Base-by-base conservation (phyloP, 2,113 vertebrate genomes). In the Geothlypis trichas region DNA sequence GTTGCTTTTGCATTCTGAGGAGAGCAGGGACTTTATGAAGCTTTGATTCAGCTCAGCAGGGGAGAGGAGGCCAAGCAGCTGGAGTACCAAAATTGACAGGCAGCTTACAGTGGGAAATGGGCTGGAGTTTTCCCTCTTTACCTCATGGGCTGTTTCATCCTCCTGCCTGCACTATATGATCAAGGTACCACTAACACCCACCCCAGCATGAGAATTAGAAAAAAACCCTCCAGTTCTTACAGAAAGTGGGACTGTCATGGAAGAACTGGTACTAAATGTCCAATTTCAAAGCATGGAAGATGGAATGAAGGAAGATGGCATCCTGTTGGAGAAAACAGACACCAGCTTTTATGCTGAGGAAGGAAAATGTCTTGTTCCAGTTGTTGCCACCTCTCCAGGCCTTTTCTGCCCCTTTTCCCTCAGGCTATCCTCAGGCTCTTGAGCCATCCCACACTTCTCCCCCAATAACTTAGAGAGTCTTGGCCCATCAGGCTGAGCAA, bases 31-130 rank as follows among this genome's bases (percentile, higher is more conserved):
- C 61, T 95, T 96, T 52, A 74, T 89, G 95, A 96, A 85, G 94
- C 86, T 96, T 96, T 94, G 90, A 95, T 96, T 95, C 52, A 72
- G 84, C 93, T 84, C 88, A 89, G 95, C 93, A 79, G 94, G 94
- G 89, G 71, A 95, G 84, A 75, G 87, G 47, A 92, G 72, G 52
- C 86, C 75, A 73, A 81, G 82, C 68, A 83, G 80, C 67, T 75
- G 27, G 84, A 92, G 55, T 73, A 89, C 52, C 58, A 62, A 80
- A 1, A 5, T 78, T 94, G 22, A 7, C 63, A 82, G 65, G 63
- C 41, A 39, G 57, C 71, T 90, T 88, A 7, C 3, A 13, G 44
- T 58, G 46, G 59, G 82, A 92, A 85, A 76, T 13, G 77, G 81
- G 66, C 59, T 84, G 77, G 19, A 75, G 54, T 19, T 51, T 63